Conservation (phyloP, 92 coral and sea anemone genomes). For the Virgularia gustaviana region DNA sequence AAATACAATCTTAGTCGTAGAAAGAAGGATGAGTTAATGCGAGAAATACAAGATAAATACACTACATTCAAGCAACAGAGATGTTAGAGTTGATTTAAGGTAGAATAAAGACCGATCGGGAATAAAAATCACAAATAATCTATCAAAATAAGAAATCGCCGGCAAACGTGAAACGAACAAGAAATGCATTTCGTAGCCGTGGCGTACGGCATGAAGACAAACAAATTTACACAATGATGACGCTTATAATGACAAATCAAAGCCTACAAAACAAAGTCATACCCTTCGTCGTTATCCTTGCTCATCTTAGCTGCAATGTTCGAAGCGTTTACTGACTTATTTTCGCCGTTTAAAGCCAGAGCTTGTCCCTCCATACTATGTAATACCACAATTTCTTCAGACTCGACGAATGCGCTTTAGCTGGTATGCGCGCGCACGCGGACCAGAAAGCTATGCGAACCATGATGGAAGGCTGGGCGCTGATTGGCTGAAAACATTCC, state of each 20-base stretch:
- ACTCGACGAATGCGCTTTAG: not conserved
- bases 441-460: constrained; percentile 20
- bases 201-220: too few species aligned
- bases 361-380: constrained; percentile 71
- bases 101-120: too few species aligned
- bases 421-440: constrained; percentile 29
- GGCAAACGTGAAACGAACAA: too few species aligned
- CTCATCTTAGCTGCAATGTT: constrained; percentile 89
- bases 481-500: not conserved
- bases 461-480: not conserved
- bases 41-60: too few species aligned
- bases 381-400: constrained; percentile 61
- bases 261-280: too few species aligned
- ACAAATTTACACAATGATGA: too few species aligned
- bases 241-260: too few species aligned
- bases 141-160: too few species aligned
- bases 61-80: too few species aligned
- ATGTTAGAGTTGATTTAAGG: too few species aligned
- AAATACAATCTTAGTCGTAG: not conserved
- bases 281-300: constrained; percentile 94
- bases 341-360: constrained; percentile 58
- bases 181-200: too few species aligned
- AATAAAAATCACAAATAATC: too few species aligned
- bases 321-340: constrained; percentile 31
- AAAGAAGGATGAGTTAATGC: not conserved